Evolutionary conservation across 2,888 invertebrate genomes (phyloP).

Genomic region (Galerucella pusilla): DNA sequence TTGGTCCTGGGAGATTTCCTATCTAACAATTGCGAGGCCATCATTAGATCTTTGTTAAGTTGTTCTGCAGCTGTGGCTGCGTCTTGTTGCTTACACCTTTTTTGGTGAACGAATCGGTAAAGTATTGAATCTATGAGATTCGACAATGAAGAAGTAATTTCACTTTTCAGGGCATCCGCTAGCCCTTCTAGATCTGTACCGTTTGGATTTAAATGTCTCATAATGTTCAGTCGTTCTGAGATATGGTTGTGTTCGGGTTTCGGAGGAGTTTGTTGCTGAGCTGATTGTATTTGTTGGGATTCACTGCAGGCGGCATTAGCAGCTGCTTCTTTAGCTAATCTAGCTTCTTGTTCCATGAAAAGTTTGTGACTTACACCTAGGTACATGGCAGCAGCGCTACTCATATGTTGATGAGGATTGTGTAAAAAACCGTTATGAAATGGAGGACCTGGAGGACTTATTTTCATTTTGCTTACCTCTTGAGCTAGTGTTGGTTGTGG

Average conservation of each 20-base stretch:
- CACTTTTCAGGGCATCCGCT: constrained; percentile 91
- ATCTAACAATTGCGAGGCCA: constrained; percentile 85
- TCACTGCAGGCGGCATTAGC: constrained; percentile 71
- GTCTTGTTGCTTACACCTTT: constrained; percentile 81
- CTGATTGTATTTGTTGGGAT: constrained; percentile 69
- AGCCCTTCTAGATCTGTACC: constrained; percentile 88
- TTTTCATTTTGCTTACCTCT: constrained; percentile 64
- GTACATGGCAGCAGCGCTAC: constrained; percentile 74
- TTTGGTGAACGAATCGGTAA: constrained; percentile 85
- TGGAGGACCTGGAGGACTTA: constrained; percentile 65
- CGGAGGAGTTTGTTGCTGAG: constrained; percentile 56
- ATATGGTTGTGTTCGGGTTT: constrained; percentile 77
- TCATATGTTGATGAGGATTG: constrained; percentile 65
- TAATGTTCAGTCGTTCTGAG: constrained; percentile 81
- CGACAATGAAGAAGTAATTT: constrained; percentile 86
- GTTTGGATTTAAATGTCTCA: constrained; percentile 75
- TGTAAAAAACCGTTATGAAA: constrained; percentile 65
- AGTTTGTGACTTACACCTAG: constrained; percentile 82
- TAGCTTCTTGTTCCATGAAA: constrained; percentile 82
- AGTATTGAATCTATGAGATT: constrained; percentile 90
- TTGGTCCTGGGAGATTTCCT: constrained; percentile 86
- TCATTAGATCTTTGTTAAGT: constrained; percentile 84
- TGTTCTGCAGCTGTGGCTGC: constrained; percentile 86
- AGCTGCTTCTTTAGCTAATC: constrained; percentile 74
- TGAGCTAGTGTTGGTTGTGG: constrained; percentile 56